A percentile compares a stretch with the other conserved stretches of the same genome.
Conservation (phyloP, 1,140 invertebrate species). For the Pollicipes pollicipes region DNA sequence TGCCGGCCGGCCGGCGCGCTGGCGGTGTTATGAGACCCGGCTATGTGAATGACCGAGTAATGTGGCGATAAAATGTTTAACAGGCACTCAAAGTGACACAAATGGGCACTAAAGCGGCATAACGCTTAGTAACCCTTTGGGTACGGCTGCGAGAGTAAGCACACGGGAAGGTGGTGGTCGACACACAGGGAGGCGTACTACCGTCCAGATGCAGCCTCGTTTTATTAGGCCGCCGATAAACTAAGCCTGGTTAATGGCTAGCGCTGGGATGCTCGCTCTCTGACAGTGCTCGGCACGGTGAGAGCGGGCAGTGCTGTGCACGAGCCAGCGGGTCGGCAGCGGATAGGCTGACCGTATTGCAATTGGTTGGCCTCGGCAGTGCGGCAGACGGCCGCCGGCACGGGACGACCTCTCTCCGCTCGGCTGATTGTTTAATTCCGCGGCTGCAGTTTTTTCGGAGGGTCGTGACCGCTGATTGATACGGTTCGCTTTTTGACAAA, state of each 20-base stretch:
- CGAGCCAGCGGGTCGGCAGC: too few relatives aligned
- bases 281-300: too few relatives aligned
- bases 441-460: neutral
- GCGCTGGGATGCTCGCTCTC: too few relatives aligned
- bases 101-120: neutral
- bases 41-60: slow-evolving; percentile 1
- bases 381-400: neutral
- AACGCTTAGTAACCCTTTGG: neutral
- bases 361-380: too few relatives aligned
- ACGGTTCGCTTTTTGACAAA: neutral
- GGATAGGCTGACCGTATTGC: too few relatives aligned
- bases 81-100: neutral
- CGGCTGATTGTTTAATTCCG: neutral
- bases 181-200: neutral
- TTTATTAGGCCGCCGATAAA: neutral
- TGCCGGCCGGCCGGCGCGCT: neutral
- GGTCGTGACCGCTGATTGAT: neutral
- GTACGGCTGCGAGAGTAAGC: neutral
- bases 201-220: neutral
- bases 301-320: too few relatives aligned
- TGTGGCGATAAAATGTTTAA: neutral
- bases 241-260: too few relatives aligned
- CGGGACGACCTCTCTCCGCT: neutral
- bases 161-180: too few relatives aligned
- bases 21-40: neutral